Evolutionary conservation across 1,140 invertebrate species (phyloP).

Genomic region (Triops cancriformis): DNA sequence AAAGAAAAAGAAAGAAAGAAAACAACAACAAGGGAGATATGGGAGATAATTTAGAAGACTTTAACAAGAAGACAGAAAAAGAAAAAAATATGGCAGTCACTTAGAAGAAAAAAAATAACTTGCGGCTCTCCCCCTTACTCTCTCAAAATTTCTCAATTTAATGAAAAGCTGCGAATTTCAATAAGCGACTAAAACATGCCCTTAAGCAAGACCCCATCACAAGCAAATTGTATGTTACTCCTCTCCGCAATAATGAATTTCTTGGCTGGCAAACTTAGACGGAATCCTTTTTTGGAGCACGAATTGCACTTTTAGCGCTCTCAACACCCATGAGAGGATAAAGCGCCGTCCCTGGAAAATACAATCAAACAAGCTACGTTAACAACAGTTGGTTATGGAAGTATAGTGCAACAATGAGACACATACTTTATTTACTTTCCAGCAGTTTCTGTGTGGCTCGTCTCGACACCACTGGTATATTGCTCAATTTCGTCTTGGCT

Average conservation of each 20-base stretch:
- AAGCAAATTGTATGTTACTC: neutral
- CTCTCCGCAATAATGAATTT: neutral
- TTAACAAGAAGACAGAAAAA: neutral
- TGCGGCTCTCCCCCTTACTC: neutral
- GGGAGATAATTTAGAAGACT: neutral
- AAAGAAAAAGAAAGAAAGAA: neutral
- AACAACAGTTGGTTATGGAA: neutral
- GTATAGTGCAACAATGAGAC: neutral
- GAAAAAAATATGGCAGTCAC: neutral
- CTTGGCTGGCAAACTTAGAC: constrained; percentile 1
- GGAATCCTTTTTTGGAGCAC: constrained; percentile 2
- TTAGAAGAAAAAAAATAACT: neutral
- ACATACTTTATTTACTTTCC: neutral
- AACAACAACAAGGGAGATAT: neutral
- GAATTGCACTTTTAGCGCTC: neutral
- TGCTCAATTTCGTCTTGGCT: constrained; percentile 5
- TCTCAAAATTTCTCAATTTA: neutral
- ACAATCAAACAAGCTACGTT: neutral
- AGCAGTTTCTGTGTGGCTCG: neutral
- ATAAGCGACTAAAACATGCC: constrained; percentile 2
- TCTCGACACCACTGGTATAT: neutral
- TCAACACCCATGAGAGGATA: constrained; percentile 2
- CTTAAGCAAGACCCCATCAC: neutral
- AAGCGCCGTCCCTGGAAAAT: neutral
- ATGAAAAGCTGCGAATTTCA: neutral